Base-by-base conservation (phyloP, 2,113 vertebrate species). In the Phaethornis superciliosus region DNA sequence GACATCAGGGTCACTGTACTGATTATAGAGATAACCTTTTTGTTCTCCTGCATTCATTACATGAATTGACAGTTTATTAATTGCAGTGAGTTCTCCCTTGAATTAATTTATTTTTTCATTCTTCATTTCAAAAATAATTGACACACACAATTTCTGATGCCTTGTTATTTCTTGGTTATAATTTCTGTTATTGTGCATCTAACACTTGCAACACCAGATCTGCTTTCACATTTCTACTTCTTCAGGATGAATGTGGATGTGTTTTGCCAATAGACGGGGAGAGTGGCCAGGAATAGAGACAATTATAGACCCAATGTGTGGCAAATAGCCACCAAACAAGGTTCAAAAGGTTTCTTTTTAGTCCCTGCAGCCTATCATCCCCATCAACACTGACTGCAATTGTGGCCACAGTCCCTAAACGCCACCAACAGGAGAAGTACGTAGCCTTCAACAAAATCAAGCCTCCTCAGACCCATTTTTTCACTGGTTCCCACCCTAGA, bases 31-130 rank as follows among this genome's bases (percentile, higher is more conserved):
- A 84, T 92, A 94, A 95, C 84, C 70, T 93, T 96, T 88, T 60
- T 91, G 72, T 93, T 81, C 90, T 74, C n/a, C 62, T 64, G 64
- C 56, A 47, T 93, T 94, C 76, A 82, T 89, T 94, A 93, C 37
- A 72, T 49, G 59, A 64, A 94, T 86, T 82, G 60, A 71, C 82
- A 90, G 92, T 28, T 60, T 95, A 95, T 95, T 97, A 95, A 97
- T 94, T 93, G 86, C 84, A 84, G 64, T 67, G 63, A 56, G 58
- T 58, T 91, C 94, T 90, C 65, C 80, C 81, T 87, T 94, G 94
- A 96, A 97, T 96, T 94, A 83, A 97, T 96, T 88, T 96, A 91
- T 95, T 95, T 96, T 85, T 70, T 80, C 82, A 79, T 88, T 92
- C 91, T 94, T 94, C 96, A 88, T 93, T 95, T 97, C 84, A 91